Conservation (phyloP, 1,140 invertebrate genomes). For the Eueides isabella region DNA sequence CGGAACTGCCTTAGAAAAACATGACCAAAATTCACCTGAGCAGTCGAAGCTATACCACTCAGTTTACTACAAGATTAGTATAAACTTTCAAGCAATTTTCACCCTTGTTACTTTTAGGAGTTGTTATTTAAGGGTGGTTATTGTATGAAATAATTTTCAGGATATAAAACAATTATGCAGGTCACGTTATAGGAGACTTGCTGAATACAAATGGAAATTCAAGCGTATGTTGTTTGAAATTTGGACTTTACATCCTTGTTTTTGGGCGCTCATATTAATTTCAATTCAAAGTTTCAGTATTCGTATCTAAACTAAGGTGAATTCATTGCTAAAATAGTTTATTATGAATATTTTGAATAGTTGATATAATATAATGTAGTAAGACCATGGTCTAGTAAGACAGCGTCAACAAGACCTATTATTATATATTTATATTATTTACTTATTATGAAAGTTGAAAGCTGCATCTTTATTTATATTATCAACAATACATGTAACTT, state of each 20-base stretch:
- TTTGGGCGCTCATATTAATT: background rate
- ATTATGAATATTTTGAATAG: background rate
- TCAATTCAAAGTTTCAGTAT: background rate
- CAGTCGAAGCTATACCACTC: constrained; percentile 40
- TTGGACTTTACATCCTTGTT: constrained; percentile 20
- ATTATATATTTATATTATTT: too few relatives aligned
- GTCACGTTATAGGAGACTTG: constrained; percentile 41
- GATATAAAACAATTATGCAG: constrained; percentile 37
- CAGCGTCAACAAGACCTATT: too few relatives aligned
- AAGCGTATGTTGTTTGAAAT: constrained; percentile 29
- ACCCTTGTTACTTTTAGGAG: background rate
- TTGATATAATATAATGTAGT: too few relatives aligned
- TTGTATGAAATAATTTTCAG: background rate
- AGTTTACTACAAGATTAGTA: constrained; percentile 21
- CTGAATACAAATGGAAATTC: constrained; percentile 40
- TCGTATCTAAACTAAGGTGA: background rate
- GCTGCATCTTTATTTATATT: too few relatives aligned
- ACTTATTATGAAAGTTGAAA: too few relatives aligned
- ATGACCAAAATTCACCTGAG: constrained; percentile 41
- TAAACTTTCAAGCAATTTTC: background rate
- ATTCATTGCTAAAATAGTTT: background rate
- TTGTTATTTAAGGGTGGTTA: background rate
- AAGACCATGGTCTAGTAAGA: too few relatives aligned
- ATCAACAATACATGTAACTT: too few relatives aligned
- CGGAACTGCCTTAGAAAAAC: constrained; percentile 38